Evolutionary conservation across 2,888 invertebrate species (phyloP), one percentile per base, ranked within the genome.

Genomic region (Mamestra brassicae): DNA sequence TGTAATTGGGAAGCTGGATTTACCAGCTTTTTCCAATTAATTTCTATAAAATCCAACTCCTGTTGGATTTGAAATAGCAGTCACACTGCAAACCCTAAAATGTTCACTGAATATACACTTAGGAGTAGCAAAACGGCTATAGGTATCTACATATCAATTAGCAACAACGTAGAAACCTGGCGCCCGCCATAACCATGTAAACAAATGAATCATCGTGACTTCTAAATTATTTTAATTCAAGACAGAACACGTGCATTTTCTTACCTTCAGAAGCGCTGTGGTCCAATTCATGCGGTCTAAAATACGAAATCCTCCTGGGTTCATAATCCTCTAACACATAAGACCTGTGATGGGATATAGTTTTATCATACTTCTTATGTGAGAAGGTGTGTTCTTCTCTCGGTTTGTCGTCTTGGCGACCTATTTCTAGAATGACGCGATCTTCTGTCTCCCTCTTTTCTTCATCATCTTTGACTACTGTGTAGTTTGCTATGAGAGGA

Each of bases 341-440:
- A 2, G 96, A 95, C 66, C 96, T 91, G 75, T 95, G 96, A 81
- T 96, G 96, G 0, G 96, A 94, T 81, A 95, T 96, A 0, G 96
- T 97, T 84, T 96, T 97, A 73, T 97, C 97, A 71, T 97, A 97
- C 82, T 97, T 97, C 89, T 97, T 97, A 77, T 97, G 97, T 0
- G 96, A 96, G 78, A 97, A 97, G 38, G 96, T 96, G 13, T 91
- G 92, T 78, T 96, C 96, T 80, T 96, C 96, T 71, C 88, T 92
- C 0, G 95, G 95, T 45, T 92, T 95, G 3, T 96, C 96, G n/a
- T 96, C 96, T 73, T 93, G 96, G 2, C 95, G 90, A 7, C 97
- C 97, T 82, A 97, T 97, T 91, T 97, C 97, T 76, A 97, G 90
- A 76, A 97, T 96, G 0, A 97, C 95, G 2, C 94, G 89, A 4